Evolutionary conservation across 2,113 vertebrate genomes (phyloP).

Genomic region (Ictalurus punctatus): DNA sequence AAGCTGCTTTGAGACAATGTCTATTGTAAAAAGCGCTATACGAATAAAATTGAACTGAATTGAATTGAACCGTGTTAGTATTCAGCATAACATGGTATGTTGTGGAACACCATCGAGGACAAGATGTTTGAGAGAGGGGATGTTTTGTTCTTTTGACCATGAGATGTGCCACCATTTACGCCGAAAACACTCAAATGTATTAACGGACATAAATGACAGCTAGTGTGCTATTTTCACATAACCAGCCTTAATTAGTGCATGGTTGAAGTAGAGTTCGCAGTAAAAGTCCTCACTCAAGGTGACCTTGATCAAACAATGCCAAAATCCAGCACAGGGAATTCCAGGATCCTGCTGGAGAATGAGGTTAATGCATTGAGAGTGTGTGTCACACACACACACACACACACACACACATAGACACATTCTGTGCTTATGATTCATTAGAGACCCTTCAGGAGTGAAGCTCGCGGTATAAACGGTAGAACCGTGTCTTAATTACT

Average conservation of each 20-base stretch:
- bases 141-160: background rate
- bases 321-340: slow-evolving; percentile 22
- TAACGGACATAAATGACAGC: background rate
- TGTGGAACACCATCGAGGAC: background rate
- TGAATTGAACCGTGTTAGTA: background rate
- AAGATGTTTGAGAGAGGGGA: background rate
- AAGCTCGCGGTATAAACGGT: background rate
- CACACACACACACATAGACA: background rate
- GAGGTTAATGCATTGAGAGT: background rate
- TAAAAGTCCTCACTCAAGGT: background rate
- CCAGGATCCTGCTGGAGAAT: slow-evolving; percentile 8
- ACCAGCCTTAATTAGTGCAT: slow-evolving; percentile 6
- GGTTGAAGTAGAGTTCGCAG: background rate
- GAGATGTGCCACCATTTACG: background rate
- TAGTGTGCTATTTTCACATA: background rate
- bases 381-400: slow-evolving; percentile 23
- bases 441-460: background rate
- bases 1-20: no score
- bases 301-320: slow-evolving; percentile 26
- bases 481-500: background rate
- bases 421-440: slow-evolving; percentile 10
- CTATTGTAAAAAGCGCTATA: no score
- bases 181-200: background rate
- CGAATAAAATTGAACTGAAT: no score
- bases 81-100: background rate